Evolutionary conservation across 2,888 invertebrate species (phyloP), one percentile per base, ranked within the genome.

Genomic region (Drosophila paramelanica): DNA sequence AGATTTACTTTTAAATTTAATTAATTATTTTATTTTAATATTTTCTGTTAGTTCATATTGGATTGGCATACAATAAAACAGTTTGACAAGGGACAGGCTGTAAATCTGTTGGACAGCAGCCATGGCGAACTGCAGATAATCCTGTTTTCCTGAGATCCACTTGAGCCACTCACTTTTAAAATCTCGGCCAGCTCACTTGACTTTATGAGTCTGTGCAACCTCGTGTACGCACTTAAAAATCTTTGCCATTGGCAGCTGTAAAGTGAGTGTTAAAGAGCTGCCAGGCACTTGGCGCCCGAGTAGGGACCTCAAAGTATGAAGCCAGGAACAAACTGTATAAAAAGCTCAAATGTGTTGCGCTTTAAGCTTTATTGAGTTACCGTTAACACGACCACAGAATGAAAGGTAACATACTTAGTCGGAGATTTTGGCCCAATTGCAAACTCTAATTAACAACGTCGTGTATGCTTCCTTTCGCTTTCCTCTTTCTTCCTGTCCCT

Each of bases 201-300:
- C 69, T 78, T 81, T 78, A 73, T 69, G 78, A 52, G 62, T 36
- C 66, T 53, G 42, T 42, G 25, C 55, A 42, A 46, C 31, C 45
- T 65, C 60, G 68, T 58, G 66, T 60, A 52, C 73, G 75, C 76
- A 82, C 83, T 82, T 80, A 58, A 76, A 71, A 72, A 57, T 53
- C 70, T 47, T 62, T 64, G 79, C 68, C 64, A n/a, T 10, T 17
- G 59, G 67, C 65, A 52, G 45, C 33, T 61, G 62, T 14, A 52
- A 68, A 78, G 68, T 66, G 71, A 51, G 82, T 82, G 85, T 75
- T 84, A 77, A 82, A 71, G 77, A 77, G 79, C 81, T 82, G 76
- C 45, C 64, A 76, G 59, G 49, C 60, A 68, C 65, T 68, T 77
- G 64, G 46, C 62, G 49, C 45, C 20, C 45, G 60, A 66, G 45